These are phyloP conservation scores for Streptopelia turtur DNA, from an alignment of 2,797 vertebrate genomes.

Conservation along the genomic window DNA sequence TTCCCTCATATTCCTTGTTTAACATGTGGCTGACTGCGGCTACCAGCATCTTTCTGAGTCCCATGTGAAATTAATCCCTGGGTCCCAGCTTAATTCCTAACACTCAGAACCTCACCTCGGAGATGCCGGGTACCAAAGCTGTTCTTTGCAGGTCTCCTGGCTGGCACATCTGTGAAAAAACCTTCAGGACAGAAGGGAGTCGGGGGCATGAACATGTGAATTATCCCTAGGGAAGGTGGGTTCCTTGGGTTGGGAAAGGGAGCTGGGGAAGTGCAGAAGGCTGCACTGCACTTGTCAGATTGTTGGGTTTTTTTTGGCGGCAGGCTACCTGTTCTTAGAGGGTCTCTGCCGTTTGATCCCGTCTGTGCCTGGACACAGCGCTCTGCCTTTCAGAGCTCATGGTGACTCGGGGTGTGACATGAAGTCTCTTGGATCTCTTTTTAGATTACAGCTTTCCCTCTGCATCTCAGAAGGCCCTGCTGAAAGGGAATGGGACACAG, in stretches of 20 bases:
- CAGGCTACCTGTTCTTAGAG: background rate
- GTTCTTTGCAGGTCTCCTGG: background rate
- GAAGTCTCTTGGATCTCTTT: constrained; percentile 45
- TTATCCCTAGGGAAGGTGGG: background rate
- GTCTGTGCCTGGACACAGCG: background rate
- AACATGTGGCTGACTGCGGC: background rate
- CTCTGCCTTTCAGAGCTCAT: background rate
- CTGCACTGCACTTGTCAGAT: background rate
- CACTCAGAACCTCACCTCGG: background rate
- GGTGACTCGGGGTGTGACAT: background rate
- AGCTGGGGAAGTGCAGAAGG: background rate
- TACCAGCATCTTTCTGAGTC: background rate
- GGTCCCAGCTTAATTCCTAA: background rate
- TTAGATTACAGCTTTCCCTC: constrained; percentile 79
- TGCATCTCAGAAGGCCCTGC: constrained; percentile 69
- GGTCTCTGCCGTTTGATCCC: background rate
- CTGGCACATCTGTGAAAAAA: background rate
- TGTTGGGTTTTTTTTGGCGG: background rate
- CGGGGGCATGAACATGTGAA: background rate
- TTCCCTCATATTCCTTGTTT: background rate
- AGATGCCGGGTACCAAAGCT: background rate
- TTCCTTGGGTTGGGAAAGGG: background rate
- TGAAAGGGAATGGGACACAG: constrained; percentile 59
- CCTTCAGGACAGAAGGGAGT: background rate
- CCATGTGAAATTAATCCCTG: background rate